phyloP scores from a whole-genome alignment of 2,888 invertebrate species.

The Parnassius smintheus region DNA sequence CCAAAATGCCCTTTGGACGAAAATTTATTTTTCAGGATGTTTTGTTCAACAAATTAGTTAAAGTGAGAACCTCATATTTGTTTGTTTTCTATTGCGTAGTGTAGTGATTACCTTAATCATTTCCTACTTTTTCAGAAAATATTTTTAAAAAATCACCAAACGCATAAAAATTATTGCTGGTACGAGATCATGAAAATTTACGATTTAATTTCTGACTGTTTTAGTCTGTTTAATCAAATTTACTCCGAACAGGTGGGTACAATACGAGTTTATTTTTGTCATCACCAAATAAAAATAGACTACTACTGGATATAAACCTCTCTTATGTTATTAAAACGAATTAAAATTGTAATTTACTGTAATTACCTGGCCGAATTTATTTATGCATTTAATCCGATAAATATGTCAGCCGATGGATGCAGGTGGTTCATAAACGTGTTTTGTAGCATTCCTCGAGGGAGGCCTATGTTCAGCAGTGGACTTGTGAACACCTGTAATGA shows the following conservation, averaged over 20 bases:
- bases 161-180: conserved; percentile 46
- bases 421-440: too few species aligned
- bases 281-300: too few species aligned
- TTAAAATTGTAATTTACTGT: too few species aligned
- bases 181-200: conserved; percentile 64
- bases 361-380: too few species aligned
- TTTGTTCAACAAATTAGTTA: conserved; percentile 32
- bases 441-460: too few species aligned
- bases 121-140: conserved; percentile 36
- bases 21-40: conserved; percentile 36
- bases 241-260: conserved; percentile 52
- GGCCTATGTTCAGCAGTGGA: too few species aligned
- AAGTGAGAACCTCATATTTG: conserved; percentile 37
- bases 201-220: conserved; percentile 55
- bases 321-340: too few species aligned
- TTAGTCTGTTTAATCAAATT: conserved; percentile 54
- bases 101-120: neutral
- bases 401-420: too few species aligned
- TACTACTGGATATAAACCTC: too few species aligned
- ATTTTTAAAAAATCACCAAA: conserved; percentile 34
- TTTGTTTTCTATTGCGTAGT: neutral
- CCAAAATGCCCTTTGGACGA: conserved; percentile 30
- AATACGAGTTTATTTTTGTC: too few species aligned
- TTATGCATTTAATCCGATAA: too few species aligned
- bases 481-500: too few species aligned